Base-by-base conservation (phyloP, 2,888 invertebrate species). In the Tortricodes alternella region DNA sequence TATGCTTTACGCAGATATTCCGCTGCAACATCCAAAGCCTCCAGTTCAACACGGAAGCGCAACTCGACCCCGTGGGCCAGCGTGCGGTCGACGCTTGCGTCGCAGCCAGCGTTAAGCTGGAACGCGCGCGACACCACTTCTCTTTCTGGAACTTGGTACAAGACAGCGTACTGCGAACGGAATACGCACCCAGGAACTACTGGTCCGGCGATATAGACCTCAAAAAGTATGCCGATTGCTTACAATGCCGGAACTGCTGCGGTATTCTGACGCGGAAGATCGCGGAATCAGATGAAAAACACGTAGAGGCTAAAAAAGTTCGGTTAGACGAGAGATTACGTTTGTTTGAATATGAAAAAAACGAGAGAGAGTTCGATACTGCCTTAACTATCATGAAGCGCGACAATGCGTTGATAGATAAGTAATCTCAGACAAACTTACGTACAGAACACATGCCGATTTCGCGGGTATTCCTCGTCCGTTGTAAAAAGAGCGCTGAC, bases 11-110 rank as follows among this genome's bases (percentile, higher is more conserved):
- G 6, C 66, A 86, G 88, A 65, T 89, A 7, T 89, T 89, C 56
- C 78, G 85, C 32, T 89, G 89, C 66, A 86, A 87, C 62, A 76
- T 88, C 32, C 70, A 71, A 29, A 77, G 85, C 51, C 71, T 90
- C 0, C 63, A 60, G 7, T 86, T 85, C 65, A 85, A 86, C 65
- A 79, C 74, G 0, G 64, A 73, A 0, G 60, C 66, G 18, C 62
- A 71, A 3, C 66, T 66, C 3, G 89, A 89, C 61, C 72, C 74
- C 0, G 81, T 88, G 0, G 74, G 78, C 43, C 67, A 68, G 35
- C 71, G 82, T 1, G 89, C 89, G 0, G 60, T 88, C 0, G 60
- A 66, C 3, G 85, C 87, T 0, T 78, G 85, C 0, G n/a, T 76
- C 1, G 68, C 74, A 0, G 70, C 85, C 0, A 68, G 80, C 0